Evolutionary conservation across 2,888 invertebrate species (phyloP), one percentile per base, ranked within the genome.

Genomic region (Lycia hirtaria): DNA sequence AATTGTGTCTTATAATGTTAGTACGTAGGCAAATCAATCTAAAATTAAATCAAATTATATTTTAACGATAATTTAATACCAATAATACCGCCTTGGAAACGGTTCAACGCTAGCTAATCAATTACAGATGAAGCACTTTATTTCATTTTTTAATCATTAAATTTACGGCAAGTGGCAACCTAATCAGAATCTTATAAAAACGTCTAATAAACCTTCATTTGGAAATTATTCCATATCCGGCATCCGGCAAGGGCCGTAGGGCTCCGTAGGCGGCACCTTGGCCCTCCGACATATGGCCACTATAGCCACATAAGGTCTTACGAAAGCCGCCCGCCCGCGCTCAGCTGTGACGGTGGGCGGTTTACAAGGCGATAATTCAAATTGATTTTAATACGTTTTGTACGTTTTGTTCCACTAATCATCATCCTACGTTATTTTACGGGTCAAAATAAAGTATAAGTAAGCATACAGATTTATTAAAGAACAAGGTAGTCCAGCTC

Each of bases 221-320:
- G 63, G 58, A 30, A 62, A 65, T 65, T 59, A 49, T 45, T 37
- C 62, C 60, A 57, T 59, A 63, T 60, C 43, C 35, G 63, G 53
- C 4, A 20, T 41, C 12, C 22, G 38, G 14, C 10, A 51, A 41
- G 48, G 53, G 38, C 55, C 50, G 32, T 6, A 59, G 64, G 64
- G 62, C 56, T 61, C 22, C 50, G 71, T 72, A 56, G 70, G 74
- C 62, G 71, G 41, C 20, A 40, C 54, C 51, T 64, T 60, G 56
- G 65, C 65, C 68, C 66, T 61, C 54, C 49, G 56, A 66, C 71
- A 73, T 60, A 72, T 71, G 75, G 72, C 77, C 70, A 69, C n/a
- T 19, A 37, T 37, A n/a, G n/a, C 37, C 37, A 17, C 69, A 70
- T 70, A 74, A 69, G 76, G 76, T 75, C 75, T 82, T 71, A 58